These are phyloP conservation scores for Phyllostomus discolor DNA, from an alignment of 2,113 vertebrate species.

Conservation along the genomic window DNA sequence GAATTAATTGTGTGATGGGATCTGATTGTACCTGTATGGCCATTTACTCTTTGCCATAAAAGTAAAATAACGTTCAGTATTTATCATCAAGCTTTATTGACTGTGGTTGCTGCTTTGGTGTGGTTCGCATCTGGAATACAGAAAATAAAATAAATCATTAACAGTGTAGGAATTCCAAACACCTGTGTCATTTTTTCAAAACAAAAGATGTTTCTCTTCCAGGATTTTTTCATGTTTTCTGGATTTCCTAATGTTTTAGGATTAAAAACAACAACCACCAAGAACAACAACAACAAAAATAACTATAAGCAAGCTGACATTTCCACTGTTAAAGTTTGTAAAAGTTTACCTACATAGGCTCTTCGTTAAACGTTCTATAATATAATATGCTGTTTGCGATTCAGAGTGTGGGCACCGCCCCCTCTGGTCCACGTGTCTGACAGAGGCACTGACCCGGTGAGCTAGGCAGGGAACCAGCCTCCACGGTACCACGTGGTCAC, in stretches of 20 bases:
- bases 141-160: neutral
- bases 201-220: neutral
- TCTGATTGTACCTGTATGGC: neutral
- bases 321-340: neutral
- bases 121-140: neutral
- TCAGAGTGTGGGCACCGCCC: slow-evolving; percentile 68
- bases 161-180: neutral
- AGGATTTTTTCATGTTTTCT: neutral
- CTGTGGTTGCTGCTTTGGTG: neutral
- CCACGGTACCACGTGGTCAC: slow-evolving; percentile 60
- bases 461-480: slow-evolving; percentile 65
- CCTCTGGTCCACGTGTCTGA: slow-evolving; percentile 71
- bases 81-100: neutral
- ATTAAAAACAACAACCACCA: neutral
- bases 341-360: neutral
- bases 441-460: slow-evolving; percentile 75
- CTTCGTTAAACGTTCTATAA: slow-evolving; percentile 63
- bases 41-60: neutral
- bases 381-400: slow-evolving; percentile 76
- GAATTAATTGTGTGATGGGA: neutral
- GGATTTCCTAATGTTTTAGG: neutral
- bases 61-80: neutral
- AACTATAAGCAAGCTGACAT: neutral
- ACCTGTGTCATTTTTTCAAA: neutral
- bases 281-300: neutral